phyloP scores from a whole-genome alignment of 2,797 vertebrate species.

The Pseudomugil gertrudae region DNA sequence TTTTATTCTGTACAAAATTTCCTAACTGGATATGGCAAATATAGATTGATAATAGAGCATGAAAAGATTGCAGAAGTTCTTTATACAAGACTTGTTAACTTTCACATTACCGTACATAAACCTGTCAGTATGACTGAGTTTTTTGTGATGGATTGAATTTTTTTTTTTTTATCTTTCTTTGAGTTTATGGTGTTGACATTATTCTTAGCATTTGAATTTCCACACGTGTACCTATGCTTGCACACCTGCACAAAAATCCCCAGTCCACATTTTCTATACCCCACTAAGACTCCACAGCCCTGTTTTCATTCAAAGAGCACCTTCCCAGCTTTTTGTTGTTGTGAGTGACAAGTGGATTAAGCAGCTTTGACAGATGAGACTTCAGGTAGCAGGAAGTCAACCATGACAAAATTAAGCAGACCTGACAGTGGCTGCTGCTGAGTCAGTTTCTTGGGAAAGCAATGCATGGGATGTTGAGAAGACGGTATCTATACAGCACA shows the following conservation, averaged over 20 bases:
- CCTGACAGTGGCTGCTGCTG: conserved; percentile 83
- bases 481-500: conserved; percentile 36
- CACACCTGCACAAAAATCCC: conserved; percentile 33
- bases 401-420: conserved; percentile 81
- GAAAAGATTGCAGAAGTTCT: too few species aligned
- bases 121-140: background rate
- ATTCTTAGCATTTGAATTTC: conserved; percentile 1
- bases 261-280: conserved; percentile 21
- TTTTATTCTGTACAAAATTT: too few species aligned
- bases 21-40: too few species aligned
- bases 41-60: too few species aligned
- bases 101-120: background rate
- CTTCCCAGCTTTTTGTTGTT: conserved; percentile 71
- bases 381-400: conserved; percentile 80
- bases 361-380: conserved; percentile 76
- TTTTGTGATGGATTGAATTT: background rate
- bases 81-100: too few species aligned
- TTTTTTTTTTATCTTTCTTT: background rate
- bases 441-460: conserved; percentile 74
- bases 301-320: conserved; percentile 60
- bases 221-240: conserved; percentile 36
- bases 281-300: conserved; percentile 39
- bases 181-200: conserved; percentile 5
- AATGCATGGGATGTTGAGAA: conserved; percentile 41
- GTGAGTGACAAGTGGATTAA: conserved; percentile 81